Evolutionary conservation across 2,888 invertebrate species (phyloP), one percentile per base, ranked within the genome.

Genomic region (Drosophila rubida): DNA sequence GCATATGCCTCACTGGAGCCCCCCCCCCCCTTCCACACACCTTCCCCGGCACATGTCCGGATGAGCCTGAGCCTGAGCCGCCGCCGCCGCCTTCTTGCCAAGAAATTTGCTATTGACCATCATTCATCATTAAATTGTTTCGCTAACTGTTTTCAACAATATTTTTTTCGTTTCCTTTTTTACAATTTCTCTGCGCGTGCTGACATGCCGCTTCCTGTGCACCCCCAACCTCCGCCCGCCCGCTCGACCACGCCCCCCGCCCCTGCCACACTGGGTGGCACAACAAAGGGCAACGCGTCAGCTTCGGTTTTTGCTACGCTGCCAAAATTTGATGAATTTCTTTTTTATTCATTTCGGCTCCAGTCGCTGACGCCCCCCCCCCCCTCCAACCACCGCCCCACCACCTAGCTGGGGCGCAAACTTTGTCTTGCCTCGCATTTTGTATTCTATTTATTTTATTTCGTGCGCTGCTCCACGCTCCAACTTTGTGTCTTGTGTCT

Each of bases 71-170:
- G 32, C n/a, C n/a, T n/a, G n/a, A n/a, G n/a, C n/a, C n/a, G n/a
- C n/a, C n/a, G n/a, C n/a, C n/a, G n/a, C 35, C 11, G 8, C 7
- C 25, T 27, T 42, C 59, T 45, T 58, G 57, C 45, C 55, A 55
- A 49, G 50, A 71, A 69, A 71, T 83, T 79, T 64, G 49, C 68
- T 50, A 84, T 81, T 78, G 78, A 78, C 82, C 86, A 86, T 86
- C 88, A 86, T 87, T 86, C 86, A 86, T 86, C 88, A 86, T 88
- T 86, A 87, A 81, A 79, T 86, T 83, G 85, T 83, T 87, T 82
- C 87, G 74, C 79, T 82, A 87, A 85, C 85, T 85, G 85, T 87
- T 83, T 81, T 87, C 79, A 81, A 68, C 76, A 70, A 78, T 74
- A 70, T 75, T 74, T 74, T 64, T 55, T 65, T 11, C 9, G 11